These are phyloP conservation scores for Sycophila sp. DNA, from an alignment of 1,140 invertebrate species.

Conservation along the genomic window DNA sequence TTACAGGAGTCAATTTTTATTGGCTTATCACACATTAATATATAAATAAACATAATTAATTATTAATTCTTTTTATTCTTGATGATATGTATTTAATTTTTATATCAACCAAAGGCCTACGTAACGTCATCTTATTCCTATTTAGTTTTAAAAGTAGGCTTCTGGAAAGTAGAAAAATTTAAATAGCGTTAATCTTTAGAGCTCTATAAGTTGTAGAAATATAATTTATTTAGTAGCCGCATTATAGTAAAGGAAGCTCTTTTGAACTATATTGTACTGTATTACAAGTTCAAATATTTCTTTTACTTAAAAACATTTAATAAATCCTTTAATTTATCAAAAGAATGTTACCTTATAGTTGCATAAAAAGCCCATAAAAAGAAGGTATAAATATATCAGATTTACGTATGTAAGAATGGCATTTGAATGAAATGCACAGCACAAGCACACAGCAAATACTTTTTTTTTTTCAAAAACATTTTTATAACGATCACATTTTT, in stretches of 20 bases:
- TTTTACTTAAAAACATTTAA: conserved; percentile 16
- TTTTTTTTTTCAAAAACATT: too few relatives aligned
- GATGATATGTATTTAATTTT: conserved; percentile 20
- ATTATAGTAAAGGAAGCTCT: conserved; percentile 12
- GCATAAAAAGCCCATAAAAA: conserved; percentile 32
- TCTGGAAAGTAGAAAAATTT: conserved; percentile 23
- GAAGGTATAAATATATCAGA: conserved; percentile 34
- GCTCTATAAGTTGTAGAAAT: conserved; percentile 31
- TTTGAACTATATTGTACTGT: conserved; percentile 6
- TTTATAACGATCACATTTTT: too few relatives aligned
- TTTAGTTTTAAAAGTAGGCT: conserved; percentile 26
- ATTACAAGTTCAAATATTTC: conserved; percentile 25
- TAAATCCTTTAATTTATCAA: conserved; percentile 45
- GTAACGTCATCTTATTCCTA: conserved; percentile 19
- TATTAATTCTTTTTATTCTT: conserved; percentile 19
- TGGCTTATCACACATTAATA: not conserved
- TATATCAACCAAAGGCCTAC: conserved; percentile 27
- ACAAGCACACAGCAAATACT: too few relatives aligned
- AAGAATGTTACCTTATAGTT: conserved; percentile 44
- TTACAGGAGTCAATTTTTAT: not conserved
- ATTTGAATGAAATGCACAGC: too few relatives aligned
- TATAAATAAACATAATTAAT: not conserved
- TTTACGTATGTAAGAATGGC: too few relatives aligned
- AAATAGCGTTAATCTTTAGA: conserved; percentile 13
- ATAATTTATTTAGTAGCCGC: conserved; percentile 20